These are phyloP conservation scores for Cheilinus undulatus DNA, from an alignment of 2,113 vertebrate genomes.

Conservation along the genomic window DNA sequence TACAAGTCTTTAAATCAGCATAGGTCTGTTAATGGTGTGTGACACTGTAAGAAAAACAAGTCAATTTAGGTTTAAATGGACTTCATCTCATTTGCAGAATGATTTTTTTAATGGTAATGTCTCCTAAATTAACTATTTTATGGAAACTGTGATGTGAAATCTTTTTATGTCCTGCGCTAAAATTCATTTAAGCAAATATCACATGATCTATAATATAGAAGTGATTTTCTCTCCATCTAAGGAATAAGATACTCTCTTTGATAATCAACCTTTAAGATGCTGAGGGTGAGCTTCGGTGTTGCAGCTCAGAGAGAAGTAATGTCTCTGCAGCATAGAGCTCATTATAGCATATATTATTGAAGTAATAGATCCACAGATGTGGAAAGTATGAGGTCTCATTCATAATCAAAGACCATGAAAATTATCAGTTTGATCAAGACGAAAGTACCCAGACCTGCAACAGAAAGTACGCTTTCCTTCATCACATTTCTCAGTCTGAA, in stretches of 20 bases:
- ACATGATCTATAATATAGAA: background rate
- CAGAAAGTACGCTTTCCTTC: background rate
- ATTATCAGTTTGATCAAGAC: background rate
- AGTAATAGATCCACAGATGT: conserved; percentile 14
- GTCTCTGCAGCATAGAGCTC: conserved; percentile 4
- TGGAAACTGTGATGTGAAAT: background rate
- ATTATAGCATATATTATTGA: conserved; percentile 18
- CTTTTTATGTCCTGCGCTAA: background rate
- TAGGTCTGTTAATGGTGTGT: no score
- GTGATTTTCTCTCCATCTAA: background rate
- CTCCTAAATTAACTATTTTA: background rate
- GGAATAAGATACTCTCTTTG: background rate
- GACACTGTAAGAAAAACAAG: no score
- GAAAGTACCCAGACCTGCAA: background rate
- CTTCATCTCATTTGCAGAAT: no score
- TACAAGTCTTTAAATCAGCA: no score
- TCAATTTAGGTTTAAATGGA: no score
- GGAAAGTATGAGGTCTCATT: conserved; percentile 29
- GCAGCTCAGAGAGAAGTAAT: background rate
- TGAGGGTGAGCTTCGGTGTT: background rate
- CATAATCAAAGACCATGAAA: conserved; percentile 24
- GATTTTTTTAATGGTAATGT: no score
- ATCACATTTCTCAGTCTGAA: background rate
- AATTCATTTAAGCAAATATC: background rate
- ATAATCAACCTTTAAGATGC: background rate